phyloP scores from a whole-genome alignment of 2,797 vertebrate species.

The Micromesistius poutassou region DNA sequence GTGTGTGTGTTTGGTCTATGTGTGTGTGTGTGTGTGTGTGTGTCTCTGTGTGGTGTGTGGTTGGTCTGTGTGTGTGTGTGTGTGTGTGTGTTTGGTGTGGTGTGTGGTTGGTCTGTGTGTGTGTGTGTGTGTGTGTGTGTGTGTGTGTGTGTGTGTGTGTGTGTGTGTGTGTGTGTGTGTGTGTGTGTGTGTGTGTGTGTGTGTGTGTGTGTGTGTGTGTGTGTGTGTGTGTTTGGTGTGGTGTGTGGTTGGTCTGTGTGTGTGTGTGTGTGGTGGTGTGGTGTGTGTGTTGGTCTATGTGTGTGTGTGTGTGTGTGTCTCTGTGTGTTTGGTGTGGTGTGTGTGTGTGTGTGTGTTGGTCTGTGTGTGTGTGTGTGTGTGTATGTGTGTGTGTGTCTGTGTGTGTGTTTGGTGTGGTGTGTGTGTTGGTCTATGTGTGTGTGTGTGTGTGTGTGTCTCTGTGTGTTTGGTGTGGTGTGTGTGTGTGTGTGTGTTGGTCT shows the following conservation, averaged over 20 bases:
- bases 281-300: neutral
- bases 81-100: too few species aligned
- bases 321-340: too few species aligned
- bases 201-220: neutral
- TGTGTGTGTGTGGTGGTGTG: slow-evolving; percentile 3
- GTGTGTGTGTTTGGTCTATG: slow-evolving; percentile 1
- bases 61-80: too few species aligned
- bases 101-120: too few species aligned
- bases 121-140: slow-evolving; percentile 34
- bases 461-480: too few species aligned
- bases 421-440: slow-evolving; percentile 7
- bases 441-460: too few species aligned
- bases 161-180: too few species aligned
- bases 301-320: too few species aligned
- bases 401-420: slow-evolving; percentile 6
- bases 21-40: slow-evolving; percentile 1
- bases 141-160: neutral
- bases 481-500: neutral
- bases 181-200: slow-evolving; percentile 15
- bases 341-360: too few species aligned
- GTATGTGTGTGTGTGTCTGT: too few species aligned
- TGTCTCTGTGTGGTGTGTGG: slow-evolving; percentile 8
- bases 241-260: too few species aligned
- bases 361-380: slow-evolving; percentile 38
- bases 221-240: too few species aligned